These are phyloP conservation scores for Istiophorus platypterus DNA, from an alignment of 2,113 vertebrate genomes.

Conservation along the genomic window DNA sequence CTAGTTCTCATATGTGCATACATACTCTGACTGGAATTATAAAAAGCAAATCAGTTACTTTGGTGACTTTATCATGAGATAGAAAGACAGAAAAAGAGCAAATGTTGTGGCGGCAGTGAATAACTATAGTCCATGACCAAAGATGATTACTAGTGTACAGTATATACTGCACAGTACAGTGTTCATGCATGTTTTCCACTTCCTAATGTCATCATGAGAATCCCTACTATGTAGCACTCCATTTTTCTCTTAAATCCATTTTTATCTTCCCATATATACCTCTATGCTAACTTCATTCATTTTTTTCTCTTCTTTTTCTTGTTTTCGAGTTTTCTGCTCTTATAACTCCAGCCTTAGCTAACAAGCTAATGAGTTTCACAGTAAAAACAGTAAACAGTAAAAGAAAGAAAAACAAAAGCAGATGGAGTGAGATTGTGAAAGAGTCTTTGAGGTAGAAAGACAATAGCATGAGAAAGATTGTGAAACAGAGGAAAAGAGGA, in stretches of 20 bases:
- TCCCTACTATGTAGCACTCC: background rate
- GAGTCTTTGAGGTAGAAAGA: background rate
- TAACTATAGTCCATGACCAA: slow-evolving; percentile 58
- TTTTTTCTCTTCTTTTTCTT: background rate
- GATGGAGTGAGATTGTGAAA: background rate
- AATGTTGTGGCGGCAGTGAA: slow-evolving; percentile 57
- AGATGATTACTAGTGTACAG: slow-evolving; percentile 25
- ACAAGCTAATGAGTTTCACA: background rate
- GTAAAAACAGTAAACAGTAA: background rate
- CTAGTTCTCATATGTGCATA: background rate
- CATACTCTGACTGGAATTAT: background rate
- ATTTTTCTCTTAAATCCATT: background rate
- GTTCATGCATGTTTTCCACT: background rate
- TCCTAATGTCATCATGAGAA: background rate
- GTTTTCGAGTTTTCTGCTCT: background rate
- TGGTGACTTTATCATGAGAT: background rate
- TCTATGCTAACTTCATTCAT: background rate
- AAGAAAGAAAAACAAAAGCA: slow-evolving; percentile 14
- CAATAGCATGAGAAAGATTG: slow-evolving; percentile 2
- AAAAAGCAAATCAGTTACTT: background rate
- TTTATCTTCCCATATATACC: background rate
- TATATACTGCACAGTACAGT: background rate
- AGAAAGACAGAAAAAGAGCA: background rate
- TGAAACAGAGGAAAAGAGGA: background rate
- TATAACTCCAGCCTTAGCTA: background rate